Conservation (phyloP, 2,888 invertebrate genomes). For the Scaptomyza parva region DNA sequence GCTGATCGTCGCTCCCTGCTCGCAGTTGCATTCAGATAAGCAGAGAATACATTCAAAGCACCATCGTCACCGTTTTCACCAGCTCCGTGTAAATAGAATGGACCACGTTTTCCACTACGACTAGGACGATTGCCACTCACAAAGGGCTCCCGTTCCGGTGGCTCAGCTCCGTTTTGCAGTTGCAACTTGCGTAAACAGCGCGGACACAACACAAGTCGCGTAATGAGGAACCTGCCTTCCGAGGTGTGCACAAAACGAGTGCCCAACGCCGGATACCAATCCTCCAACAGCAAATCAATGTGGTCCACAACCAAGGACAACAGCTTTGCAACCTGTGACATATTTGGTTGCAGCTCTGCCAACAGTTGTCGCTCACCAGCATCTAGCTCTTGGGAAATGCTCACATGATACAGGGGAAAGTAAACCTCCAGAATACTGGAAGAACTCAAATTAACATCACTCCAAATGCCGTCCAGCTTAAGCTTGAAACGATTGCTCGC, state of each 20-base stretch:
- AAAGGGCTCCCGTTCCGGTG: constrained; percentile 63
- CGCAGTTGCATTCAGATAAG: constrained; percentile 80
- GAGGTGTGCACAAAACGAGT: constrained; percentile 99
- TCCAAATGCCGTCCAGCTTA: constrained; percentile 94
- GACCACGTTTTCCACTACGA: constrained; percentile 66
- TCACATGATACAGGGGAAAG: constrained; percentile 88
- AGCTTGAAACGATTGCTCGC: constrained; percentile 88
- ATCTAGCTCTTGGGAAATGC: constrained; percentile 87
- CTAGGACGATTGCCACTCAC: constrained; percentile 63
- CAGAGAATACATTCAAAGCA: constrained; percentile 79
- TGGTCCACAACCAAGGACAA: constrained; percentile 96
- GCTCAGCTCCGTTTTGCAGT: constrained; percentile 71
- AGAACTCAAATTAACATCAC: constrained; percentile 91
- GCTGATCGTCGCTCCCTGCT: constrained; percentile 77
- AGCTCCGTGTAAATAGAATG: constrained; percentile 64
- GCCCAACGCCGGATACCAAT: constrained; percentile 99
- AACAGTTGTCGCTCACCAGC: constrained; percentile 83
- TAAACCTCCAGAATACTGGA: constrained; percentile 94
- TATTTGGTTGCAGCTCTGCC: constrained; percentile 88
- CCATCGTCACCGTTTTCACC: constrained; percentile 76
- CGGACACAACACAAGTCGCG: constrained; percentile 96
- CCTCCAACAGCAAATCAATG: constrained; percentile 97
- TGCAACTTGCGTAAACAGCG: constrained; percentile 89
- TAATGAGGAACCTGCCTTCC: constrained; percentile 97
- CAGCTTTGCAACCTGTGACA: constrained; percentile 92